Base-by-base conservation (phyloP, 2,888 invertebrate genomes). In the Thereva nobilitata region DNA sequence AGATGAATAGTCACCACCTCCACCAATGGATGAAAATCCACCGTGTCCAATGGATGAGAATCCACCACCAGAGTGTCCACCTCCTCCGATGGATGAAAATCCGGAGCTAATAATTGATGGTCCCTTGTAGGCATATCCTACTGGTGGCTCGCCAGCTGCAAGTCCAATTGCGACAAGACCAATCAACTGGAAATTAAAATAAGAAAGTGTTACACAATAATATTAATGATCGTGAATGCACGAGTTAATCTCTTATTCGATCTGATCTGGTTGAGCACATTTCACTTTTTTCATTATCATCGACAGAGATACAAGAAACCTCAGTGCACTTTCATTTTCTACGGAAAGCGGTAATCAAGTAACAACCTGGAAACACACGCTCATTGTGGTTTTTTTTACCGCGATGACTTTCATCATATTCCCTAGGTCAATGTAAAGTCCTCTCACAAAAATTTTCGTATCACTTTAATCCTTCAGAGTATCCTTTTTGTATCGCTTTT, bases 121-220 rank as follows among this genome's bases (percentile, higher is more conserved):
- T 55, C 86, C 84, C 81, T 84, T 86, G 84, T 88, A 88, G 81
- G 83, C 87, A 83, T 88, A 88, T 10, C 67, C 67, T 74, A 83
- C 84, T 70, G 84, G 90, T 45, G 89, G 84, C 78, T 90, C 90
- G 73, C 88, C 89, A 76, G 83, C 79, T 77, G 83, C 86, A 76
- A 84, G 82, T 77, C 87, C 86, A 76, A 87, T 87, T 84, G 89
- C 82, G 77, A 87, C 87, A 74, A 89, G 84, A 82, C 89, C 86
- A 84, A 89, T 84, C 84, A 89, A 89, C 90, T 90, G 85, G 47
- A 83, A 84, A 71, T 69, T 61, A 68, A 70, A 67, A 38, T 52
- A n/a, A 35, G 38, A 9, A 37, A 52, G 23, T 23, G 23, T 23
- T 23, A 23, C 23, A 23, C 23, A 23, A 23, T 23, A 23, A 23